Percentiles rank a stretch among this genome's conserved stretches.
These are phyloP conservation scores for Ceyx cyanopectus DNA, from an alignment of 2,113 vertebrate genomes.

Conservation along the genomic window DNA sequence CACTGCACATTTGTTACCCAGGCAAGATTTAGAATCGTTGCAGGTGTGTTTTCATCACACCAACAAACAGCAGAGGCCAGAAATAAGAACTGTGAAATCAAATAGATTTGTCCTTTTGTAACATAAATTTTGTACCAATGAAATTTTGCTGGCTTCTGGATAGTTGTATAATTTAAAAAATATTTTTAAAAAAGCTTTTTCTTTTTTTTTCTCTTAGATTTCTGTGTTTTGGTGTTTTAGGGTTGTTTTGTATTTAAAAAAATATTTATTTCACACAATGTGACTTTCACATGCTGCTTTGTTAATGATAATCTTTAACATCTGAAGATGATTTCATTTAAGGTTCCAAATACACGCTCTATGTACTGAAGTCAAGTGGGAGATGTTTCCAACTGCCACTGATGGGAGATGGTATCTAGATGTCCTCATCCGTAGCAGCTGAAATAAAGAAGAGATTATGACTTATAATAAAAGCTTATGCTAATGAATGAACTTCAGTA, in stretches of 20 bases:
- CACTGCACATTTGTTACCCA: neutral
- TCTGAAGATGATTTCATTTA: neutral
- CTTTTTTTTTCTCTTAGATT: neutral
- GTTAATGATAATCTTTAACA: neutral
- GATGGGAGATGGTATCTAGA: neutral
- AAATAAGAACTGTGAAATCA: neutral
- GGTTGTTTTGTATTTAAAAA: accelerated
- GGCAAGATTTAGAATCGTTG: neutral
- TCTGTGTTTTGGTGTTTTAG: neutral
- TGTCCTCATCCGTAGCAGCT: neutral
- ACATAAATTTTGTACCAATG: neutral
- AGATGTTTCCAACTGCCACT: neutral
- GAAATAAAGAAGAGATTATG: slow-evolving; percentile 7
- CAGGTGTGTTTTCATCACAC: neutral
- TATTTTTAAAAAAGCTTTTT: accelerated
- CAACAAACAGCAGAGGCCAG: neutral
- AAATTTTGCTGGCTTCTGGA: neutral
- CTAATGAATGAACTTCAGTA: slow-evolving; percentile 41
- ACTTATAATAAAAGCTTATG: slow-evolving; percentile 37
- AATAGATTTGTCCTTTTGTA: neutral
- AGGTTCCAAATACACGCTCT: neutral
- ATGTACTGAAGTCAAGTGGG: neutral
- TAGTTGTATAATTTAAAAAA: neutral
- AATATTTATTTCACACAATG: neutral
- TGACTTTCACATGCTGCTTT: neutral